These are phyloP conservation scores for Polymixis flavicincta DNA, from an alignment of 2,888 invertebrate genomes.

Conservation along the genomic window DNA sequence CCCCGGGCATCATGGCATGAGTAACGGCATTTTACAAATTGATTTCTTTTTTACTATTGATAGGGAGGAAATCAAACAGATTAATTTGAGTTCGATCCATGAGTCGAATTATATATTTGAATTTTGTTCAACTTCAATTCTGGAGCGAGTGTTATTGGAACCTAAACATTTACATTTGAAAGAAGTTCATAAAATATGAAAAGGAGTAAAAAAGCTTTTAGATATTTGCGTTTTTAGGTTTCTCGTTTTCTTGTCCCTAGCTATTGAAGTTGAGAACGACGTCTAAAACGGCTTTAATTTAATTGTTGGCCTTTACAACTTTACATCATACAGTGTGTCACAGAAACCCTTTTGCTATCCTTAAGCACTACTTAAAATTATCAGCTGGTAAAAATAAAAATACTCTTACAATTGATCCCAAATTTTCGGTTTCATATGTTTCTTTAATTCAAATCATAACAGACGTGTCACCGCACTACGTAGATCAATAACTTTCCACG, in stretches of 20 bases:
- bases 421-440: too few species aligned
- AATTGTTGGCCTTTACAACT: neutral
- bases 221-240: neutral
- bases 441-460: too few species aligned
- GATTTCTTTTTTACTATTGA: constrained; percentile 5
- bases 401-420: too few species aligned
- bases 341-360: too few species aligned
- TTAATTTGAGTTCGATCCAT: neutral
- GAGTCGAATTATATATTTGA: neutral
- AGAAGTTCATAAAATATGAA: neutral
- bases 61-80: neutral
- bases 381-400: too few species aligned
- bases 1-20: neutral
- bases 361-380: too few species aligned
- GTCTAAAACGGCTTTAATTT: neutral
- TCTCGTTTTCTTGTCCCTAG: neutral
- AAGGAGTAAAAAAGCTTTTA: neutral
- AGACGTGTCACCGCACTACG: too few species aligned
- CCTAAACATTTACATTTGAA: too few species aligned
- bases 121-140: neutral
- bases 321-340: neutral
- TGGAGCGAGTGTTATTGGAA: constrained; percentile 6
- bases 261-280: neutral
- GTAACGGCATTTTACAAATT: neutral
- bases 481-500: too few species aligned